Evolutionary conservation across 2,113 vertebrate genomes (phyloP), one percentile per base, ranked within the genome.

Genomic region (Chamaetylas fuelleborni): DNA sequence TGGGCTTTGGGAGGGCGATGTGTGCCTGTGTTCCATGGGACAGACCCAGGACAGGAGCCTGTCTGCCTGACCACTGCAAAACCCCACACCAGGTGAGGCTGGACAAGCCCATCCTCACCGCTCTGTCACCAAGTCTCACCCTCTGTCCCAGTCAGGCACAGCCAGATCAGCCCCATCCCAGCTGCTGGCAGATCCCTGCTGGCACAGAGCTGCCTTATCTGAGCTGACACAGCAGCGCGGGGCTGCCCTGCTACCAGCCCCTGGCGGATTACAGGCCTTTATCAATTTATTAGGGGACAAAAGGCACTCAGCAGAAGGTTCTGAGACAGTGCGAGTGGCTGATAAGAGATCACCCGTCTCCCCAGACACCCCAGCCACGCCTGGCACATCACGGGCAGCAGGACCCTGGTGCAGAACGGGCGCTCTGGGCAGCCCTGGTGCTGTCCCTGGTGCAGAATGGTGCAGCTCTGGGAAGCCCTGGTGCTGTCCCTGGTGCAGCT

Each of bases 251-350:
- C 86, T 92, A 77, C 57, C 96, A 64, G 79, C 72, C 19, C 61
- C 69, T 66, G 4, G 38, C 28, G 66, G 95, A 96, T 97, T 95
- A 92, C 86, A 57, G 87, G 19, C 14, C 8, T 66, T 97, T 96
- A 96, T 89, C 97, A 28, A 66, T 89, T 93, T 90, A 86, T 96
- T 85, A 87, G 73, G 85, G 89, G 79, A 96, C 95, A 93, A 87
- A 94, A 96, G 95, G 94, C 80, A 81, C 85, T 95, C 87, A 33
- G 94, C 93, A 97, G 87, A 90, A 96, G 80, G 81, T 40, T 97
- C 89, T 58, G 95, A 97, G 94, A 89, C 93, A 62, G 88, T 87
- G 92, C 11, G 8, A 78, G 56, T 6, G 1, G 72, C 89, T 93
- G 97, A 96, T 97, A 97, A 97, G 95, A 31, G 74, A 15, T 57